Evolutionary conservation across 2,797 vertebrate genomes (phyloP).

Genomic region (Brachymystax lenok): DNA sequence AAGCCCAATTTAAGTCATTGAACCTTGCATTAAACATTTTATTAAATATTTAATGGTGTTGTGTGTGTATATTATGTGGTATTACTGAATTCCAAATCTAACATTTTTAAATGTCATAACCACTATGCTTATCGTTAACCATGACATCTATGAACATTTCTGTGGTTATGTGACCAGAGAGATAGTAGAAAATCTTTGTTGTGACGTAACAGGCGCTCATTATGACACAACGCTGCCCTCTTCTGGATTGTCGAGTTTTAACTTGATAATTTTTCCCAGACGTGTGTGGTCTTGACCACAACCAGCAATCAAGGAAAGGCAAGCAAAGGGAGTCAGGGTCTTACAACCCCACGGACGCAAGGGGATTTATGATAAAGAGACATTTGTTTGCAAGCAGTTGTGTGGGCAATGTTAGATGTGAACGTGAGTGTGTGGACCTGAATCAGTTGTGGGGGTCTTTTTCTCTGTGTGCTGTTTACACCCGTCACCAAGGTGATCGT

Average conservation of each 20-base stretch:
- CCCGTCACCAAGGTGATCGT: constrained; percentile 67
- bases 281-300: too few relatives aligned
- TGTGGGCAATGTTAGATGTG: not conserved
- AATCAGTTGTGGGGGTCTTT: not conserved
- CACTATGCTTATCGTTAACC: too few relatives aligned
- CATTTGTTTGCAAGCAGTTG: not conserved
- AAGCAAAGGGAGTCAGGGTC: not conserved
- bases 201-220: not conserved
- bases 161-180: too few relatives aligned
- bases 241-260: not conserved
- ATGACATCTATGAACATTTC: too few relatives aligned
- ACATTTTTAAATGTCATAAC: not conserved
- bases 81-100: not conserved
- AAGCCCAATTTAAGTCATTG: not conserved
- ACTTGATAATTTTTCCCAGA: too few relatives aligned
- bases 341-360: not conserved
- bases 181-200: not conserved
- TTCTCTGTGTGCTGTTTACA: constrained; percentile 68
- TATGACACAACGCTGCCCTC: not conserved
- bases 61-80: not conserved
- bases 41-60: not conserved
- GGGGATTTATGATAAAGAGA: not conserved
- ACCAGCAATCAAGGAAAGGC: not conserved
- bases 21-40: not conserved
- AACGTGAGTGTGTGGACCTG: not conserved